These are phyloP conservation scores for Meles meles DNA, from an alignment of 2,113 vertebrate species.

Conservation along the genomic window DNA sequence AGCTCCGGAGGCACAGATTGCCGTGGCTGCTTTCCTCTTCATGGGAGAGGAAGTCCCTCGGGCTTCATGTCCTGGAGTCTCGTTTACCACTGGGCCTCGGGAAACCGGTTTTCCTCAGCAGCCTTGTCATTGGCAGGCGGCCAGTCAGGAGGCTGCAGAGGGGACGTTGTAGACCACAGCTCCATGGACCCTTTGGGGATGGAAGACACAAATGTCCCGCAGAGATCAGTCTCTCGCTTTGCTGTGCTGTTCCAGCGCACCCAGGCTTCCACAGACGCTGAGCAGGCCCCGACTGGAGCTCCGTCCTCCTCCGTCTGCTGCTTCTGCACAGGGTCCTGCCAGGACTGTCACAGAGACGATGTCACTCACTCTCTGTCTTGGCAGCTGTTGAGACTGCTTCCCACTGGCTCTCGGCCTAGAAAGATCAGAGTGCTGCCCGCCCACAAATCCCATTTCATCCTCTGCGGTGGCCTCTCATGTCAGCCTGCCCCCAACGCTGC, in stretches of 20 bases:
- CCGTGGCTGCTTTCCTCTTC: fast-evolving
- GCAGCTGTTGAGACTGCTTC: not conserved
- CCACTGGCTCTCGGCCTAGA: not conserved
- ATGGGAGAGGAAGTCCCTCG: fast-evolving
- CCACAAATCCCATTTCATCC: not conserved
- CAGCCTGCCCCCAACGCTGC: not conserved
- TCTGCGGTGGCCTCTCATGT: not conserved
- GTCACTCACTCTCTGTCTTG: no score
- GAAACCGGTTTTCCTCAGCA: not conserved
- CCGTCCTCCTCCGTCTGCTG: fast-evolving
- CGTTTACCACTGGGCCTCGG: no score
- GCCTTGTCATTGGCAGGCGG: not conserved
- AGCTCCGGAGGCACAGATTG: not conserved
- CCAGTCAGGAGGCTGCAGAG: not conserved
- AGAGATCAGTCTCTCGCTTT: not conserved
- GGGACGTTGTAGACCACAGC: not conserved
- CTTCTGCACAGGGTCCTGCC: not conserved
- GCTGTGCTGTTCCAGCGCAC: not conserved
- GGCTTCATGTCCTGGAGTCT: not conserved
- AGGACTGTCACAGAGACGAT: not conserved
- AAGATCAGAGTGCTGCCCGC: not conserved
- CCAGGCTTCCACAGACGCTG: not conserved
- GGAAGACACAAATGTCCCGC: fast-evolving
- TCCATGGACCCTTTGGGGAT: not conserved
- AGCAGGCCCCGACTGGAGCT: not conserved